phyloP scores from a whole-genome alignment of 2,113 vertebrate species.

The Myrmophylax atrothorax region DNA sequence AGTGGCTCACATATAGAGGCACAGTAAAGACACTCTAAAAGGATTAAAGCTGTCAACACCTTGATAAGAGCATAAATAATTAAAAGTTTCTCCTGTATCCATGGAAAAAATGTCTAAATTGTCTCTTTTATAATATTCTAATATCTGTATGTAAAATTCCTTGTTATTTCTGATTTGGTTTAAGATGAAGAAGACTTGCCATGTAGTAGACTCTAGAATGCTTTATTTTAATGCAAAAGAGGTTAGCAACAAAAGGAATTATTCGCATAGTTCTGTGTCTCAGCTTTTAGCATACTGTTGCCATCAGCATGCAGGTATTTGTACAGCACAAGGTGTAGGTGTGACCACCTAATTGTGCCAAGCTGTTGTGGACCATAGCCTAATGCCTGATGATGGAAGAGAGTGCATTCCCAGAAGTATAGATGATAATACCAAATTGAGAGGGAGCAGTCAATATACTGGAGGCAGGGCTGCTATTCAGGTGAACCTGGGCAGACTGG shows the following conservation, averaged over 20 bases:
- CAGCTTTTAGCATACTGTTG: neutral
- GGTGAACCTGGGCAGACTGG: neutral
- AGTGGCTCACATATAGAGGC: neutral
- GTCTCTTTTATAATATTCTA: neutral
- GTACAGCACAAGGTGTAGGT: neutral
- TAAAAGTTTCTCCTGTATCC: neutral
- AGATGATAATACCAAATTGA: neutral
- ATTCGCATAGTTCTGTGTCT: neutral
- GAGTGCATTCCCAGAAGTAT: neutral
- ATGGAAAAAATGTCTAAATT: neutral
- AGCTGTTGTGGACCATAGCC: neutral
- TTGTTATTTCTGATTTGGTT: neutral
- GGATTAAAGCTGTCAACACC: neutral
- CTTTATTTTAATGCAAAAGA: neutral
- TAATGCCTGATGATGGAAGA: rapidly evolving
- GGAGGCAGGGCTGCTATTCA: neutral
- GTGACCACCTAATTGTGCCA: neutral
- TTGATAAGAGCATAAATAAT: neutral
- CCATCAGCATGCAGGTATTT: neutral
- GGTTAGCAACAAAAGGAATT: neutral
- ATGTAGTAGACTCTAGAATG: neutral
- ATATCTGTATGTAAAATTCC: neutral
- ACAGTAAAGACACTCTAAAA: neutral
- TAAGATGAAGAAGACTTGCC: neutral
- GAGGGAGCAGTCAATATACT: neutral